Percentiles rank a stretch among this genome's conserved stretches.
phyloP scores from a whole-genome alignment of 2,113 vertebrate species.

The Labrus mixtus region DNA sequence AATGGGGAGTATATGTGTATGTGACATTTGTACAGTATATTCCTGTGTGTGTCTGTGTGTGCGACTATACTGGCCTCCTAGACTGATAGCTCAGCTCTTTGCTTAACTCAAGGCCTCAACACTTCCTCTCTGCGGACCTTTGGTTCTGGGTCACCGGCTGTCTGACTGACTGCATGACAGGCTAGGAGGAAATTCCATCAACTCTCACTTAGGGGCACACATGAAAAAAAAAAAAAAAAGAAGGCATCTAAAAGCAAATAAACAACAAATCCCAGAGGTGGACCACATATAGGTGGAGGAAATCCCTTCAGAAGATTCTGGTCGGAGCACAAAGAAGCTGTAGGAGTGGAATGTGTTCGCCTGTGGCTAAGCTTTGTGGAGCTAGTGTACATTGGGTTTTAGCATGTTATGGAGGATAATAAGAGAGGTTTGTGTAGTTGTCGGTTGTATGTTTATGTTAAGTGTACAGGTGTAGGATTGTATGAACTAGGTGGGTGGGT shows the following conservation, averaged over 20 bases:
- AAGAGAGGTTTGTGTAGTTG: conserved; percentile 54
- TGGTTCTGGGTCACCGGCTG: conserved; percentile 61
- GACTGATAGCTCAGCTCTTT: conserved; percentile 40
- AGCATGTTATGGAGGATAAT: conserved; percentile 58
- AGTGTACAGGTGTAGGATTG: conserved; percentile 57
- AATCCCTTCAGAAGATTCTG: conserved; percentile 64
- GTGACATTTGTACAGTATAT: conserved; percentile 15
- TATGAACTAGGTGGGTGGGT: conserved; percentile 55
- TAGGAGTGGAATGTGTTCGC: conserved; percentile 64
- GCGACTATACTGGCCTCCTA: conserved; percentile 6
- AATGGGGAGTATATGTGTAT: not conserved
- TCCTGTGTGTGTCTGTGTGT: conserved; percentile 15
- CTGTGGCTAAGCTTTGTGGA: conserved; percentile 57
- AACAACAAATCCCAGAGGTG: conserved; percentile 44
- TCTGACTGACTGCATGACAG: conserved; percentile 52
- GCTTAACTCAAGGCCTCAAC: conserved; percentile 34
- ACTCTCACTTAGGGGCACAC: conserved; percentile 36
- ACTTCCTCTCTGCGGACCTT: conserved; percentile 63
- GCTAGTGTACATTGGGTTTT: conserved; percentile 67
- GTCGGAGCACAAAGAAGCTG: conserved; percentile 60
- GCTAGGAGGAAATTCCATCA: conserved; percentile 42
- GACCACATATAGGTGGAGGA: conserved; percentile 50
- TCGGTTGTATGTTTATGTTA: conserved; percentile 55
- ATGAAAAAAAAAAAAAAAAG: conserved; percentile 52
- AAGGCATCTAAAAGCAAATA: conserved; percentile 63